phyloP scores from a whole-genome alignment of 1,140 invertebrate species.

The Choristoneura fumiferana region DNA sequence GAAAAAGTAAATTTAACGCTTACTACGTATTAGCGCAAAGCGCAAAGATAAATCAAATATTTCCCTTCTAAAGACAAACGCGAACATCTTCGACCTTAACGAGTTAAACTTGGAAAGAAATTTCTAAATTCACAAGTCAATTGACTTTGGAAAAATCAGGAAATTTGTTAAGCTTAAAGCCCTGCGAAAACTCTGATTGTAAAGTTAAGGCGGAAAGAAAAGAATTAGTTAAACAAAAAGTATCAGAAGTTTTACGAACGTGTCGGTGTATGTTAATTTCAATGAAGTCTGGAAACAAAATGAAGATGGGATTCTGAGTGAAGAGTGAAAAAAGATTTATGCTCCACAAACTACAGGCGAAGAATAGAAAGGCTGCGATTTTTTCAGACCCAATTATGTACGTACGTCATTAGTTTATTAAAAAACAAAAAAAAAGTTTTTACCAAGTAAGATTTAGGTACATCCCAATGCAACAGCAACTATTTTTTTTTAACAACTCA shows the following conservation, averaged over 20 bases:
- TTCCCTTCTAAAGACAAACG: slow-evolving; percentile 14
- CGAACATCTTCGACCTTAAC: neutral
- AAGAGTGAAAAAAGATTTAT: neutral
- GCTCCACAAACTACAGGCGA: neutral
- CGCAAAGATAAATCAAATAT: slow-evolving; percentile 14
- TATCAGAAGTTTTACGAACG: neutral
- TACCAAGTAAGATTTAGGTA: too few relatives aligned
- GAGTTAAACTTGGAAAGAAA: slow-evolving; percentile 18
- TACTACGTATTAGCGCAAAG: slow-evolving; percentile 7
- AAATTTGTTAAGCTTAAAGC: neutral
- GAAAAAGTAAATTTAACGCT: too few relatives aligned
- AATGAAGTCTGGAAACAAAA: neutral
- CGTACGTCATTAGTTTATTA: too few relatives aligned
- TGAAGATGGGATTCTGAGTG: neutral
- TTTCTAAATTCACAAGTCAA: slow-evolving; percentile 12
- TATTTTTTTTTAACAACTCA: too few relatives aligned
- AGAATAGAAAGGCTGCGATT: too few relatives aligned
- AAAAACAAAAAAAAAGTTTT: too few relatives aligned
- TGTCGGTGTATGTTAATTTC: neutral
- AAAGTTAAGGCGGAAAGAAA: neutral
- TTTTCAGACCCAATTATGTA: too few relatives aligned
- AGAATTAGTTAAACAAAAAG: neutral
- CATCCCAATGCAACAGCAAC: too few relatives aligned
- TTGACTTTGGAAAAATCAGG: slow-evolving; percentile 15
- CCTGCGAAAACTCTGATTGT: too few relatives aligned